A percentile compares a stretch with the other conserved stretches of the same genome.
Evolutionary conservation across 2,113 vertebrate genomes (phyloP).

Genomic region (Vicugna pacos): DNA sequence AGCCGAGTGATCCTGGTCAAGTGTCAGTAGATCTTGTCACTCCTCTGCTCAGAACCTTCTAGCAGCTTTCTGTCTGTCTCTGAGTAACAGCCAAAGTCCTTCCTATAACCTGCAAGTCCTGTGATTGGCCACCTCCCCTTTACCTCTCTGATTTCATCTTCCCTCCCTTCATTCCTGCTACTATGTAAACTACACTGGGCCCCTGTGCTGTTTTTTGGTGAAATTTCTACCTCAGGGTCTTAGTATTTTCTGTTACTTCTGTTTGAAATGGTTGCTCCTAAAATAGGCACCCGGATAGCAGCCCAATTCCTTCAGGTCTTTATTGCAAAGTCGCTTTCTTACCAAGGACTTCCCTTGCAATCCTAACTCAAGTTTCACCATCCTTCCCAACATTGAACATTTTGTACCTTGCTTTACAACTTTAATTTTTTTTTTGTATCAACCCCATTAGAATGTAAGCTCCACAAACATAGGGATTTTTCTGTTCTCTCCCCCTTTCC

Average conservation of each 20-base stretch:
- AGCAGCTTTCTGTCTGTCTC: neutral
- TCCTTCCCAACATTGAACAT: neutral
- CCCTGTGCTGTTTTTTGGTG: neutral
- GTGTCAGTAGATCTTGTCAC: neutral
- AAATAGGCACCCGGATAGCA: neutral
- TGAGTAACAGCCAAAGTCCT: neutral
- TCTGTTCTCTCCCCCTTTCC: neutral
- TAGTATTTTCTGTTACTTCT: neutral
- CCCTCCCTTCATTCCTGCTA: neutral
- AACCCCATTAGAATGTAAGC: neutral
- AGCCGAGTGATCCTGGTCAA: neutral
- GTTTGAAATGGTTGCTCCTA: neutral
- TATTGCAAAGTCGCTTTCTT: neutral
- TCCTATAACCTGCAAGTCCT: neutral
- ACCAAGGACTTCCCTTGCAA: neutral
- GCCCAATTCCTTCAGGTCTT: neutral
- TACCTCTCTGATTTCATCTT: neutral
- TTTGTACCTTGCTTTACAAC: neutral
- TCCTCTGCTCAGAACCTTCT: constrained; percentile 1
- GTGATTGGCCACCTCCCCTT: neutral
- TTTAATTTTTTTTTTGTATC: neutral
- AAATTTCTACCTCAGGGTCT: neutral
- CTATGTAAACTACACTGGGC: neutral
- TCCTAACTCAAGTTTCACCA: neutral
- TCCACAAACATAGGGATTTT: neutral